These are phyloP conservation scores for Ischnus inquisitorius DNA, from an alignment of 2,888 invertebrate genomes.

Conservation along the genomic window DNA sequence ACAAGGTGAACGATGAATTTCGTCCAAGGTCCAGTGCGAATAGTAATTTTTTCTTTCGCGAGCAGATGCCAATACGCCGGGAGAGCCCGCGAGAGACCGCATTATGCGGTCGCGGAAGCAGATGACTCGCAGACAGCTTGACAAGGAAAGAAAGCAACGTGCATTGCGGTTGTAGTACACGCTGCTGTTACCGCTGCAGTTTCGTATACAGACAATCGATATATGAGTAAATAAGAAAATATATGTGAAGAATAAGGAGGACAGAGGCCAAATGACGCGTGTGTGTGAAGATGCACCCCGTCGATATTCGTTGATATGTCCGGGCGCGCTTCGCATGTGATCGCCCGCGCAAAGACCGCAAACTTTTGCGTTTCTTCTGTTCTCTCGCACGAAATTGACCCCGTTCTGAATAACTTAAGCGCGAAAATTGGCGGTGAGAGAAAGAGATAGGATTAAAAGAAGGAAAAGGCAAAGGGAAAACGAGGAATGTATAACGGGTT, in stretches of 20 bases:
- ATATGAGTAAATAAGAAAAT: constrained; percentile 59
- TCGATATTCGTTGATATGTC: constrained; percentile 61
- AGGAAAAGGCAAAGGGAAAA: neutral
- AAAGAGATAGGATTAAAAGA: neutral
- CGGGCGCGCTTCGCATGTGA: constrained; percentile 39
- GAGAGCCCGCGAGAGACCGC: constrained; percentile 53
- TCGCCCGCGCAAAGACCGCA: constrained; percentile 63
- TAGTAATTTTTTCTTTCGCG: constrained; percentile 17
- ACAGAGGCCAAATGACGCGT: constrained; percentile 38
- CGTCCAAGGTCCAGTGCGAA: constrained; percentile 26
- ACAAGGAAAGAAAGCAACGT: constrained; percentile 43
- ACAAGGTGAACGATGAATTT: constrained; percentile 27
- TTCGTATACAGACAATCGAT: constrained; percentile 63
- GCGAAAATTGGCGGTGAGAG: constrained; percentile 34
- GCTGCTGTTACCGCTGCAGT: constrained; percentile 40
- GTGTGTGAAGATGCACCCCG: constrained; percentile 49
- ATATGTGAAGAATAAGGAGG: constrained; percentile 46
- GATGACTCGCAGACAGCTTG: constrained; percentile 75
- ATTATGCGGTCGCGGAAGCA: constrained; percentile 67
- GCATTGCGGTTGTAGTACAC: constrained; percentile 59
- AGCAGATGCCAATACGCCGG: constrained; percentile 54
- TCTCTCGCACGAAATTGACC: constrained; percentile 59
- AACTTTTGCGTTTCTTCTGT: constrained; percentile 49
- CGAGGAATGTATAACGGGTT: constrained; percentile 25
- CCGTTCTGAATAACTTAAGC: constrained; percentile 48